Evolutionary conservation across 2,797 vertebrate species (phyloP), one percentile per base, ranked within the genome.

Genomic region (Psittacula derbiana): DNA sequence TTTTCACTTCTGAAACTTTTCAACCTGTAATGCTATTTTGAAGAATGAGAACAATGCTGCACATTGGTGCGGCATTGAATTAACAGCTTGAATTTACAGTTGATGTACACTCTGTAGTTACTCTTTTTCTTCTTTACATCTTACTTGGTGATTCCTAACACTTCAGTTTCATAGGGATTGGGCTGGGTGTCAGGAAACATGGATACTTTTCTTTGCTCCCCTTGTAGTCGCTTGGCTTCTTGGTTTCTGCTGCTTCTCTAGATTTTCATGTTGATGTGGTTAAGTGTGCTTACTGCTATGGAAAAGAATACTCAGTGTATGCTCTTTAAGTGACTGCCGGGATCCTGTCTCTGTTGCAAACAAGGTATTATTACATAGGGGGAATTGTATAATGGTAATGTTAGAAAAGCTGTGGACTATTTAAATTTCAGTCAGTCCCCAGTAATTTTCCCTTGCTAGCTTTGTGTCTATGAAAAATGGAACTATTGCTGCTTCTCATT

Each of bases 161-260:
- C 20, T 70, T 33, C 7, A 36, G 21, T 73, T 80, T 78, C 2
- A 0, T 36, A n/a, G 13, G 16, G 47, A 7, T 76, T 66, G 43
- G 10, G 8, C 12, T 3, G 1, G 14, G 8, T 41, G 13, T 38
- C 0, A 0, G 49, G 33, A 62, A 49, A 21, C 16, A 10, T 6
- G 5, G 8, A 8, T 85, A 6, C 5, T 52, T 79, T 82, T 76
- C 14, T 14, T 70, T 5, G 5, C n/a, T 81, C 9, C 12, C 67
- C 28, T 1, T 66, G 18, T 40, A 31, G 30, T 66, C 20, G 43
- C 14, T 55, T 71, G 36, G 12, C 16, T 81, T 78, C 28, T 52
- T 80, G 25, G 7, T 75, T 86, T 91, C 33, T 81, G 21, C 52
- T 38, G 4, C 46, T 85, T 67, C 44, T 79, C 49, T 38, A 5